Base-by-base conservation (phyloP, 1,140 invertebrate species). In the Caenorhabditis remanei region DNA sequence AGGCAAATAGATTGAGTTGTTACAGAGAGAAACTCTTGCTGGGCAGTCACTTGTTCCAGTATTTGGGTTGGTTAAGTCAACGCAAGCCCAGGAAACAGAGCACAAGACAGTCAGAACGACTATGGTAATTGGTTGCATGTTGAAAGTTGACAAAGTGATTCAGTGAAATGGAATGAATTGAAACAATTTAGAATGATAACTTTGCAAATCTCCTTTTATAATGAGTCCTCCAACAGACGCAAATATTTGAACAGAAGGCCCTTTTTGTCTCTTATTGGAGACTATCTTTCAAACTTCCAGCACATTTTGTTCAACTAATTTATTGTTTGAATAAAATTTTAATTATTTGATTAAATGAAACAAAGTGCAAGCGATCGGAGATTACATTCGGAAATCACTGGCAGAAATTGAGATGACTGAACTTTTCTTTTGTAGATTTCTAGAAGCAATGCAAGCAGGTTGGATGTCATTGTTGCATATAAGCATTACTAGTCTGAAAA, bases 391-490 rank as follows among this genome's bases (percentile, higher is more conserved):
- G 21, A 79, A 79, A 5, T 79, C 71, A 50, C 71, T 79, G 19
- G 71, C 71, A 1, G 71, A 48, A 21, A 50, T 50, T 11, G 71
- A 79, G 53, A 79, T 79, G 1, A 79, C 71, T 13, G 71, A 79
- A 41, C 71, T 79, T 24, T 79, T 79, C 71, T 79, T 79, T 14
- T 79, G 43, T 11, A 79, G n/a, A 50, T 50, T 48, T 24, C 46
- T 48, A 8, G 71, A 79, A 50, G 71, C 71, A 16, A 79, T 32
- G n/a, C 71, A 79, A 3, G 43, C 43, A 53, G 71, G 71, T n/a
- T 79, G 71, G 41, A 79, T 79, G n/a, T 79, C 71, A 50, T 50
- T 79, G 46, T 79, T 79, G 71, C 71, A 79, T 19, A 79, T 4
- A 79, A 79, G 71, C 71, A 79, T 79, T 2, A 79, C 21, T 11